phyloP scores from a whole-genome alignment of 2,888 invertebrate species.

The Amblyteles armatorius region DNA sequence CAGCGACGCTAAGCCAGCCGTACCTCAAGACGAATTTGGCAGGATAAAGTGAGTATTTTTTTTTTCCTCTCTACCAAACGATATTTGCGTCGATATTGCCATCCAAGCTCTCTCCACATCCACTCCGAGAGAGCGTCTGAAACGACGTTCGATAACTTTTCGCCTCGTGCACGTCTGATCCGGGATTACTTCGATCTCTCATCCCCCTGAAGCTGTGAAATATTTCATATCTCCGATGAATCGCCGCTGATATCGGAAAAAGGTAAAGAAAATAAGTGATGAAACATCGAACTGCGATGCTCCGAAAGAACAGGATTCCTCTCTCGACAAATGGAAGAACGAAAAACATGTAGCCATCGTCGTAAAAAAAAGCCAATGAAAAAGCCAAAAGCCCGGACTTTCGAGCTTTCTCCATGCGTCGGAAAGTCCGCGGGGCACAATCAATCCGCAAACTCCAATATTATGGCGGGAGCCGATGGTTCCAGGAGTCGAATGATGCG shows the following conservation, averaged over 20 bases:
- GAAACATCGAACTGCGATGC: background rate
- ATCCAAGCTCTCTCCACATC: background rate
- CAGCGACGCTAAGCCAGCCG: slow-evolving; percentile 86
- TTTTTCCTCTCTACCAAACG: slow-evolving; percentile 3
- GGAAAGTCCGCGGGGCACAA: slow-evolving; percentile 38
- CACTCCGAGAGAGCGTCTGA: background rate
- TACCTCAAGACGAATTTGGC: slow-evolving; percentile 93
- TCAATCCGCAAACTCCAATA: slow-evolving; percentile 36
- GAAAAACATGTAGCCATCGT: background rate
- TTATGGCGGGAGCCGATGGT: background rate
- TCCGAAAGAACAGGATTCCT: background rate
- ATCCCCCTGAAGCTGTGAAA: background rate
- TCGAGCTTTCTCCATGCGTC: background rate
- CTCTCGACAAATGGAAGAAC: background rate
- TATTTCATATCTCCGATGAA: background rate
- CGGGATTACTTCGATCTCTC: slow-evolving; percentile 54
- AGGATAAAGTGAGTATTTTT: slow-evolving; percentile 89
- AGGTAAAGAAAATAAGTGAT: background rate
- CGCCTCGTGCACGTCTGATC: slow-evolving; percentile 59
- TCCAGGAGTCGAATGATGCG: slow-evolving; percentile 14
- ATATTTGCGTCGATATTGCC: slow-evolving; percentile 49
- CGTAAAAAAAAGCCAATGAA: background rate
- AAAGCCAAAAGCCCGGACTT: background rate
- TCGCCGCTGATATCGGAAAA: background rate
- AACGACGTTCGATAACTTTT: background rate